Evolutionary conservation across 2,888 invertebrate genomes (phyloP), one percentile per base, ranked within the genome.

Genomic region (Agrochola lota): DNA sequence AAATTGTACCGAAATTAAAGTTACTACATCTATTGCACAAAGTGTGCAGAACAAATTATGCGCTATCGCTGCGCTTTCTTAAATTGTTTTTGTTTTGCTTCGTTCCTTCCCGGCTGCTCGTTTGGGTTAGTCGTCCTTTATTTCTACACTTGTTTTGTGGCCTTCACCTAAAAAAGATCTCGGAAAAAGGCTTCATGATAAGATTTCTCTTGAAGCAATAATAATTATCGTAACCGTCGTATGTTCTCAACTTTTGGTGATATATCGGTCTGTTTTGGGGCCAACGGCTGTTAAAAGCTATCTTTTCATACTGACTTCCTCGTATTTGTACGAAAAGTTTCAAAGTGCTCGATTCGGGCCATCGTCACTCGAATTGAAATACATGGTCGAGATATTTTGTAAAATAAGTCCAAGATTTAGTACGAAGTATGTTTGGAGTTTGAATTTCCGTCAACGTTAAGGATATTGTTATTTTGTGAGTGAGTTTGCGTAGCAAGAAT

Each of bases 1-100:
- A 66, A 86, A 77, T 80, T 76, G 80, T 78, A 80, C 69, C 72
- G 26, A 82, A 82, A 87, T 87, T 76, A 80, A 84, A 87, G 64
- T 71, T 78, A 74, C 80, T 67, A 78, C 72, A 73, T 78, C 74
- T 84, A 79, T 71, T 74, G 80, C 80, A 86, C 84, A 82, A 85
- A 87, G 74, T 71, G 77, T 78, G 74, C 66, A 81, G 57, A 80
- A 80, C 87, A 85, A 87, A 87, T 87, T 87, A 87, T 87, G 78
- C 85, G 64, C 57, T 59, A 77, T 67, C 69, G 80, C 78, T 74
- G 67, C 80, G 84, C 84, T 86, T 87, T 83, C 86, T 87, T 85
- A 79, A 79, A 87, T 86, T 79, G 80, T 83, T 87, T 86, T 87
- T 86, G 74, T 80, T 86, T 81, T 78, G 66, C 80, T 77, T 75